These are phyloP conservation scores for Campoletis raptor DNA, from an alignment of 2,888 invertebrate species.

Conservation along the genomic window DNA sequence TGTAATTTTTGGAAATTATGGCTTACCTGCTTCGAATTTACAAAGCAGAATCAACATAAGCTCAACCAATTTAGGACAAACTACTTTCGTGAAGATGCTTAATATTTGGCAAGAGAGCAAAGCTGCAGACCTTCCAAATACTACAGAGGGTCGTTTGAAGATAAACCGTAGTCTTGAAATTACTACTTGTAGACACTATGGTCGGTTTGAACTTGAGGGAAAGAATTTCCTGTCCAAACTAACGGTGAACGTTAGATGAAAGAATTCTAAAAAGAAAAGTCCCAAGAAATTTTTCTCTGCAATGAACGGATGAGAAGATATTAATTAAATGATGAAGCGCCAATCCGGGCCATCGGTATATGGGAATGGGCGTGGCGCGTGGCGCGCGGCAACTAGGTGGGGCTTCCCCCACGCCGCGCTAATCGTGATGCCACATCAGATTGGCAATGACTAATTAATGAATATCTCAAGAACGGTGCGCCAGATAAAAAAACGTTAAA, in stretches of 20 bases:
- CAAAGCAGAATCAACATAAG: not conserved
- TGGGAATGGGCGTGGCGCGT: not conserved
- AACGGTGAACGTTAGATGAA: not conserved
- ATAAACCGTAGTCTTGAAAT: not conserved
- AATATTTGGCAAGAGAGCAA: not conserved
- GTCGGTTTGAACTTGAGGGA: not conserved
- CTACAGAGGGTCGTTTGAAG: not conserved
- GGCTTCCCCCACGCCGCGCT: not conserved
- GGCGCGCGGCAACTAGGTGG: not conserved
- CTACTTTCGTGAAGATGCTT: not conserved
- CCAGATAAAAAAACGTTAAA: not conserved
- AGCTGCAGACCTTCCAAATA: not conserved
- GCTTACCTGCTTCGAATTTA: not conserved
- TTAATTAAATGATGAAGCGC: not conserved
- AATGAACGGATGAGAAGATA: not conserved
- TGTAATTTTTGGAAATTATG: not conserved
- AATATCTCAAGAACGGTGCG: not conserved
- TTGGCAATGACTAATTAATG: not conserved
- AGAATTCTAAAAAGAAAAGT: not conserved
- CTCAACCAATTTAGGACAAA: not conserved
- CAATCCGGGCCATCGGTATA: not conserved
- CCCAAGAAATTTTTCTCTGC: not conserved
- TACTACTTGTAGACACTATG: not conserved
- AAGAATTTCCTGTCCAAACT: not conserved
- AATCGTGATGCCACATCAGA: not conserved